Evolutionary conservation across 2,888 invertebrate species (phyloP), one percentile per base, ranked within the genome.

Genomic region (Helobdella robusta): DNA sequence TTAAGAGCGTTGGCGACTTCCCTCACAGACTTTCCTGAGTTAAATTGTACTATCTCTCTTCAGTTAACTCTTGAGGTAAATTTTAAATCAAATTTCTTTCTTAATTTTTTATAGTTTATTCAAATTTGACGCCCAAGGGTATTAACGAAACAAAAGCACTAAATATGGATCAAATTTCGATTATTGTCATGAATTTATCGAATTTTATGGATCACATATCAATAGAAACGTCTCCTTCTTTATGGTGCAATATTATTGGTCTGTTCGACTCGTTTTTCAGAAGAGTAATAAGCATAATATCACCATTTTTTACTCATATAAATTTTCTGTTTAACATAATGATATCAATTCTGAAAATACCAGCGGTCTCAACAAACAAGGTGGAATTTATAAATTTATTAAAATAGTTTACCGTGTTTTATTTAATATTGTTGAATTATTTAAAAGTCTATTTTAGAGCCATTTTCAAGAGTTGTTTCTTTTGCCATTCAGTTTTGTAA

Each of bases 1-100:
- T 93, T 95, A 83, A 89, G 89, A 78, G 93, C 92, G 74, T 88
- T 98, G 68, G 89, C 92, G 0, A 87, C 89, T 74, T 90, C 95
- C 0, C 83, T 98, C 72, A 85, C 91, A 28, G 98, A 98, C 81
- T 98, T 98, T 82, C 89, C 88, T 75, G 97, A 98, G 79, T 73
- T 98, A 66, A 94, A 91, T 77, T 92, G 93, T 1, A 89, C 93
- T 67, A 90, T 92, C 8, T 94, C 97, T 15, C 83, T 98, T 68
- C 93, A 93, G 76, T 83, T 91, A 71, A 84, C 97, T 34, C 84
- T 93, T 20, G 92, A 94, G 82, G 87, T 86, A 79, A 73, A 66
- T 23, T 35, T 30, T 1, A 58, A 34, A 46, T 2, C 34, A 20
- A 20, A 56, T 4, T 34, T 6, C 1, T 34, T 8, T 54, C 15